Base-by-base conservation (phyloP, 2,888 invertebrate genomes). In the Boloria euphrosyne region DNA sequence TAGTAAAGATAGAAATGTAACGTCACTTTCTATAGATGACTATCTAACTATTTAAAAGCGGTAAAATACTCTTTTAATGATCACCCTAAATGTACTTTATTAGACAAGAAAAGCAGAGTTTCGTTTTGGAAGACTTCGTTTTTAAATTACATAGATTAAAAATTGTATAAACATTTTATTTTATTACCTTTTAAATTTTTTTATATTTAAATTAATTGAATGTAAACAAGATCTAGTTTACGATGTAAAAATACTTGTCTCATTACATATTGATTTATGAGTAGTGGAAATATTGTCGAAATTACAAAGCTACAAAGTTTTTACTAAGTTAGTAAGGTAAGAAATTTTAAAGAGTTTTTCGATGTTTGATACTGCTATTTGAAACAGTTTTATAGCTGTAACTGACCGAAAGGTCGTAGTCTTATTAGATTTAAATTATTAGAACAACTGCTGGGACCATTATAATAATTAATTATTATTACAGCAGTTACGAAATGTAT, bases 11-110 rank as follows among this genome's bases (percentile, higher is more conserved):
- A 85, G 77, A 80, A 86, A 86, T 85, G 81, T 80, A 82, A 85
- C 80, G 82, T 85, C 83, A 89, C 90, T 91, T 90, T 90, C 90
- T 80, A 89, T 83, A 86, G 89, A 91, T 90, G 81, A 83, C 81
- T 89, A 90, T 91, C 89, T 89, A 85, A 87, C 87, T 90, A 89
- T 90, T 89, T 89, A 87, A 90, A 91, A 78, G 78, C 85, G 85
- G 91, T 91, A 90, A 91, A 90, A 86, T 89, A 90, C 87, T 84
- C 80, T 88, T 87, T 91, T 91, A 90, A 92, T 86, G 90, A 77
- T 80, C 81, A 84, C 81, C 82, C 85, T 79, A 78, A 80, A 83
- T 79, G 83, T 82, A 84, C 84, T 90, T 89, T 89, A 90, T 87
- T 82, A 80, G 80, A 84, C 78, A 80, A 80, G 80, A 81, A 83